phyloP scores from a whole-genome alignment of 2,113 vertebrate species.

The Collichthys lucidus region DNA sequence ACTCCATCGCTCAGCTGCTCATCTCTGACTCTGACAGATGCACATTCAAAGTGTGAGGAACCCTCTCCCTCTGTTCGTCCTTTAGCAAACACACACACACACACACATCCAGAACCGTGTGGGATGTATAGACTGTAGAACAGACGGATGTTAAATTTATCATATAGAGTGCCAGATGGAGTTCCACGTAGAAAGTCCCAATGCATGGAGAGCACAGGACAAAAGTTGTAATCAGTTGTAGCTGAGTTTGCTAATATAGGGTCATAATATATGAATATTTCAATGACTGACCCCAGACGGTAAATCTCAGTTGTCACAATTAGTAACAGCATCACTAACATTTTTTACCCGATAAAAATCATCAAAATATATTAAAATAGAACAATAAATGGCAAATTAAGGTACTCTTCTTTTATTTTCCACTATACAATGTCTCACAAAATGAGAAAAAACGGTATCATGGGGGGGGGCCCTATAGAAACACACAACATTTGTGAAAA shows the following conservation, averaged over 20 bases:
- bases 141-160: conserved; percentile 56
- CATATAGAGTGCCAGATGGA: conserved; percentile 22
- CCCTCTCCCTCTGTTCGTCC: conserved; percentile 33
- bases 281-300: not conserved
- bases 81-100: conserved; percentile 18
- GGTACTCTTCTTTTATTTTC: too few relatives aligned
- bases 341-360: too few relatives aligned
- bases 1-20: not conserved
- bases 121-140: conserved; percentile 42
- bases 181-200: conserved; percentile 27
- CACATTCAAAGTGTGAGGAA: conserved; percentile 41
- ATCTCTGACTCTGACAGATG: conserved; percentile 40
- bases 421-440: too few relatives aligned
- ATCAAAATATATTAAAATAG: too few relatives aligned
- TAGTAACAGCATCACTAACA: too few relatives aligned
- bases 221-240: not conserved
- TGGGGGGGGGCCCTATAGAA: too few relatives aligned
- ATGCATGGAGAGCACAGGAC: conserved; percentile 1
- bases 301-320: not conserved
- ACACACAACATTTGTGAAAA: too few relatives aligned
- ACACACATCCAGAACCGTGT: not conserved
- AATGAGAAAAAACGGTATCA: too few relatives aligned
- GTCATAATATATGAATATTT: not conserved
- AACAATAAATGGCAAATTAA: too few relatives aligned
- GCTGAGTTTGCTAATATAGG: not conserved